Evolutionary conservation across 1,140 invertebrate species (phyloP), one percentile per base, ranked within the genome.

Genomic region (Muscidifurax raptorellus): DNA sequence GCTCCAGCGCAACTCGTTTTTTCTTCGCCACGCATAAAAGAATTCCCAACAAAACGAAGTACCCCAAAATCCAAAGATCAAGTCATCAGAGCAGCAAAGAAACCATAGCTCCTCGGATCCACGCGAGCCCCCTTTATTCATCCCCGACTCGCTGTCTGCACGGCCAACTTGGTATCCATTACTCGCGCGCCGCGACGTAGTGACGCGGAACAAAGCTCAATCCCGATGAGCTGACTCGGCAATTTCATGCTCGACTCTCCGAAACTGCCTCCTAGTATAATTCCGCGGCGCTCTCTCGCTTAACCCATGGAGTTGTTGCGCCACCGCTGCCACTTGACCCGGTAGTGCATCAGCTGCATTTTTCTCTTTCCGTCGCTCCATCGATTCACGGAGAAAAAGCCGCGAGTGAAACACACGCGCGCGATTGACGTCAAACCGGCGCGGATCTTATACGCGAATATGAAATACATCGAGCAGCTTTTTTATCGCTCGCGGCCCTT

Each of bases 211-310:
- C 89, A 89, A 90, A 90, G 88, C 90, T 88, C 86, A 87, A 88
- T 88, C 88, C 84, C 85, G 75, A 91, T 87, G 89, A 91, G 88
- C 90, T 91, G 90, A 91, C 88, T 89, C 85, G 87, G 87, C 88
- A 86, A 89, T 90, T 91, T 83, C 82, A 75, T 82, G 85, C 85
- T 87, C 83, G 86, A 87, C 76, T 87, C 86, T 74, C 79, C 88
- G 82, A 90, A 89, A 90, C 86, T 87, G 76, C 84, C 86, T 87
- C 87, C 85, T 90, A 89, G 90, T 90, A 90, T 91, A n/a, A n/a
- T 89, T 87, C 86, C 82, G 79, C 36, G 86, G 84, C 76, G 80
- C 87, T 40, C 12, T 79, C 59, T 59, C 52, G n/a, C 1, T 30
- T 15, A 18, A 47, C 30, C 28, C 52, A 52, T 77, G 7, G 7